Conservation (phyloP, 2,797 vertebrate genomes). For the Malurus splendens region DNA sequence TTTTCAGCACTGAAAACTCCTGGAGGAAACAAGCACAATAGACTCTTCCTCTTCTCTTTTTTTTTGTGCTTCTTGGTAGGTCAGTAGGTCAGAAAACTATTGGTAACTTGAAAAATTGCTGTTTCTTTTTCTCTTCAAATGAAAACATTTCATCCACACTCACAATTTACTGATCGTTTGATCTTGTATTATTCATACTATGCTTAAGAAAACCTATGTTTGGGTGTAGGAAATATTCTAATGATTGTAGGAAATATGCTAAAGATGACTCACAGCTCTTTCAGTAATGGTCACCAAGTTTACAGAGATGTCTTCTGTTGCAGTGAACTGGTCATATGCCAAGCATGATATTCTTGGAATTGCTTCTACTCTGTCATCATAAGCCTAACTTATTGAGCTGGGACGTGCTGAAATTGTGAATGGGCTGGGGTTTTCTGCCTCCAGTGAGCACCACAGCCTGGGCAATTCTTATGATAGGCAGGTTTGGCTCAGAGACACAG, state of each 20-base stretch:
- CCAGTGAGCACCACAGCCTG: neutral
- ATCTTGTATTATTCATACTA: neutral
- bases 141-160: neutral
- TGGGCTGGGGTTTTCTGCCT: neutral
- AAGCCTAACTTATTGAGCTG: neutral
- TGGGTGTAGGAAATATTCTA: neutral
- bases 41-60: neutral
- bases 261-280: neutral
- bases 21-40: neutral
- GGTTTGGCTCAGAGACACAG: neutral
- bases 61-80: neutral
- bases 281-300: neutral
- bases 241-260: neutral
- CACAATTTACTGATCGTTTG: neutral
- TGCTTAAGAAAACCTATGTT: neutral
- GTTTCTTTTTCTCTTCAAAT: neutral
- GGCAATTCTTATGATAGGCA: neutral
- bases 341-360: neutral
- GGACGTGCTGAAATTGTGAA: neutral
- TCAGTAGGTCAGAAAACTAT: neutral
- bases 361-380: neutral
- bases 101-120: neutral
- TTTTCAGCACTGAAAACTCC: neutral
- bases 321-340: neutral
- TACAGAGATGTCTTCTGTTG: neutral